Evolutionary conservation across 2,113 vertebrate genomes (phyloP), one percentile per base, ranked within the genome.

Genomic region (Chlorodrepanis virens): DNA sequence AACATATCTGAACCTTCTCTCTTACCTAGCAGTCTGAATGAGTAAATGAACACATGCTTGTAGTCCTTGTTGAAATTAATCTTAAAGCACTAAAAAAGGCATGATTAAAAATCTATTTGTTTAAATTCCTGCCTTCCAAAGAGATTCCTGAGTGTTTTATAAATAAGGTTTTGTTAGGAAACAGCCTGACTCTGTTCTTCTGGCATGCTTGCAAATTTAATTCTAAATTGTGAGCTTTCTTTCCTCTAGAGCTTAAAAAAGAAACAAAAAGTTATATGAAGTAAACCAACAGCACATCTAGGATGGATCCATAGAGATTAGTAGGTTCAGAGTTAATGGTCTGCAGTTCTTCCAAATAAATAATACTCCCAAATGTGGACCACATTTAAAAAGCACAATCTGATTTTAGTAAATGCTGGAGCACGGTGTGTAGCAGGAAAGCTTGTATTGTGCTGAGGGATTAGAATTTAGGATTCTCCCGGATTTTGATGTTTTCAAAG

Each of bases 401-500:
- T 85, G 60, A 70, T 77, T 86, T 85, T 47, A 69, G 35, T 39
- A 45, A 88, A 54, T 54, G 15, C 71, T 72, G 59, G 45, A 65
- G 59, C 42, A 25, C 29, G 35, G 15, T 39, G 6, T 77, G 33
- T 54, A 57, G 54, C 74, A 74, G 87, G 31, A 60, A 65, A 85
- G 40, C 53, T 71, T 61, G 33, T 67, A 31, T 54, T 93, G 59
- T 89, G 50, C 78, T 91, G n/a, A 86, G 82, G 68, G 78, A 80
- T 80, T 74, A 65, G 59, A 83, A 86, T 88, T 79, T 60, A 88
- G 90, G 35, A 49, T 74, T 87, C 39, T 68, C 60, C 57, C 83
- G 50, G 45, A 90, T 95, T 93, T 77, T 74, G 29, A 63, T 68
- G 85, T 80, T 93, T 92, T 81, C 57, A 67, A 33, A 91, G 75